Conservation (phyloP, 2,797 vertebrate species). For the Coccyzus lansbergi region DNA sequence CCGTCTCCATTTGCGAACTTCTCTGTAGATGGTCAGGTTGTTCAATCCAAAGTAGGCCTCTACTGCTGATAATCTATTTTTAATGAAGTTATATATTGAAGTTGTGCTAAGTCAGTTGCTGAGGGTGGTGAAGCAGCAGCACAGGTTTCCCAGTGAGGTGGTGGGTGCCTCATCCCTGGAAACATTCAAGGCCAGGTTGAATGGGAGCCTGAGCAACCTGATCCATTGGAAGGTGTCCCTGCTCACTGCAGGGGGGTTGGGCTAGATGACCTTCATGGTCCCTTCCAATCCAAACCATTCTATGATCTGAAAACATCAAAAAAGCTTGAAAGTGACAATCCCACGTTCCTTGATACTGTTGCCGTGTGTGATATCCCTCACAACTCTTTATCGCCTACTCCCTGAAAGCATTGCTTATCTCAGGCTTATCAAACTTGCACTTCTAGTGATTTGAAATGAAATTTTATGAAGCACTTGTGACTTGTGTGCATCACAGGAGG, state of each 20-base stretch:
- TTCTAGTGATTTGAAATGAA: background rate
- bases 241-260: too few relatives aligned
- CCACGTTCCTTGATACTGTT: background rate
- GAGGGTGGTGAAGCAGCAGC: too few relatives aligned
- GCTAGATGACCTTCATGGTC: too few relatives aligned
- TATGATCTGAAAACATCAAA: background rate
- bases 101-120: background rate
- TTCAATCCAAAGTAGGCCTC: background rate
- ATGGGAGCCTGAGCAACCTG: too few relatives aligned
- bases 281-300: too few relatives aligned
- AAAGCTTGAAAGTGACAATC: background rate
- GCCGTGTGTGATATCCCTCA: rapidly evolving
- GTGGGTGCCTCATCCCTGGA: too few relatives aligned
- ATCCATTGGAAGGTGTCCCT: too few relatives aligned
- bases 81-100: background rate
- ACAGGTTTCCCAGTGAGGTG: too few relatives aligned
- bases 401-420: background rate
- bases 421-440: background rate
- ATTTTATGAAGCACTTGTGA: background rate
- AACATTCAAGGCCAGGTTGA: too few relatives aligned
- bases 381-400: background rate
- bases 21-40: background rate
- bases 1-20: background rate
- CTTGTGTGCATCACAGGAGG: rapidly evolving
- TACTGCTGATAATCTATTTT: background rate